These are phyloP conservation scores for Leptopilina syphax DNA, from an alignment of 2,888 invertebrate species.

Conservation along the genomic window DNA sequence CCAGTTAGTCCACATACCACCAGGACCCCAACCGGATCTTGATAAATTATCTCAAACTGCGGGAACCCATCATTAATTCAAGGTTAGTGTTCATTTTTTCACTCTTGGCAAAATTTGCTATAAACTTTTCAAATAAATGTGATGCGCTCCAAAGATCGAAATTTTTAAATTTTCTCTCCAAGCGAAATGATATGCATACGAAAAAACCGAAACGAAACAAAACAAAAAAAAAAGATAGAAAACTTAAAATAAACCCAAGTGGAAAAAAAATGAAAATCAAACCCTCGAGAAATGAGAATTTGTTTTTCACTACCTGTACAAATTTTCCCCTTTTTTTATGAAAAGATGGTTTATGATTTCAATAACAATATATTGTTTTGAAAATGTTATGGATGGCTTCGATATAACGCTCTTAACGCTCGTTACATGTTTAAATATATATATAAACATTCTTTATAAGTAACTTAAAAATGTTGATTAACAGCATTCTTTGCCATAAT, in stretches of 20 bases:
- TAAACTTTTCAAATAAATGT: too few relatives aligned
- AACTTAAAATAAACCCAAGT: not conserved
- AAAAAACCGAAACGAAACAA: too few relatives aligned
- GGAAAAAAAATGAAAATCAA: not conserved
- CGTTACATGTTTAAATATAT: slow-evolving; percentile 19
- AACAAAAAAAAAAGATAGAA: not conserved
- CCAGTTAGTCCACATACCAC: too few relatives aligned
- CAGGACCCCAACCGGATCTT: too few relatives aligned
- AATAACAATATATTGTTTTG: slow-evolving; percentile 8
- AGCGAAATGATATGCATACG: too few relatives aligned
- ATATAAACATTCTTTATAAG: slow-evolving; percentile 25
- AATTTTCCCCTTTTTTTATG: not conserved
- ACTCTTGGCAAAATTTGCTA: not conserved
- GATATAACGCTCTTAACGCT: slow-evolving; percentile 35
- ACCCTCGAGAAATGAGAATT: not conserved
- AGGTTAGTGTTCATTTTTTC: not conserved
- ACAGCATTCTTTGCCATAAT: slow-evolving; percentile 5
- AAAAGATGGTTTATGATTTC: not conserved
- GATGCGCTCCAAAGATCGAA: too few relatives aligned
- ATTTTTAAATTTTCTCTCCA: too few relatives aligned
- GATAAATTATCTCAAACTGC: too few relatives aligned
- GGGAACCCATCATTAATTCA: too few relatives aligned
- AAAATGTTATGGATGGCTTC: slow-evolving; percentile 36
- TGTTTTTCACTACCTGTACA: slow-evolving; percentile 6
- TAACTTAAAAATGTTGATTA: slow-evolving; percentile 29